Evolutionary conservation across 2,888 invertebrate genomes (phyloP), one percentile per base, ranked within the genome.

Genomic region (Campoplex capitator): DNA sequence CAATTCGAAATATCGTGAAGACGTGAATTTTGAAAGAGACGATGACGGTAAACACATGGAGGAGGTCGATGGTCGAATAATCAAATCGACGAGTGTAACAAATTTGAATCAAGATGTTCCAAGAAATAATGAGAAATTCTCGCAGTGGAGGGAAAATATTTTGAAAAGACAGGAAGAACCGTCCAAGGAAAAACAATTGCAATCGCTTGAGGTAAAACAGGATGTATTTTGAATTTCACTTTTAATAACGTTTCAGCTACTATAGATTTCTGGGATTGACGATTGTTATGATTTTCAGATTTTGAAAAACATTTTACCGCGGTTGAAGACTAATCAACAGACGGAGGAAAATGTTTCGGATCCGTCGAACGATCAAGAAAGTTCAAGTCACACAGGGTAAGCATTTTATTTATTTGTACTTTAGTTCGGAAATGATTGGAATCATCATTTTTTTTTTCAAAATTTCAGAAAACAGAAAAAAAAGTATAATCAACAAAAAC

Each of bases 221-320:
- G 54, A 62, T 54, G 56, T 23, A 38, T 23, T 23, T 23, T 2
- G 1, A 45, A 45, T 45, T 28, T 62, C 13, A 0, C 13, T 62
- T 76, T 62, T 45, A 16, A 42, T 62, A 3, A 2, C 13, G 3
- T 62, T 23, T 45, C 16, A 38, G n/a, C 8, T 13, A 38, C 58
- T n/a, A 28, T 13, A 9, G 16, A 58, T 62, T 62, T 45, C n/a
- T n/a, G 62, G 8, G 16, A 8, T 62, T 16, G 38, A 13, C 1
- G 42, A 45, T 56, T 56, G 11, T 51, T 11, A 28, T 75, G n/a
- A 62, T 70, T 70, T 88, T 0, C 73, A 93, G 94, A 92, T 94
- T 81, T 90, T 94, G 54, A 94, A 93, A 87, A 93, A 92, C 91
- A 94, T 94, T 92, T 92, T 94, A 71, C 94, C 94, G 88, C 93